A percentile compares a stretch with the other conserved stretches of the same genome.
Evolutionary conservation across 2,888 invertebrate genomes (phyloP).

Genomic region (Lasioglossum calceatum): DNA sequence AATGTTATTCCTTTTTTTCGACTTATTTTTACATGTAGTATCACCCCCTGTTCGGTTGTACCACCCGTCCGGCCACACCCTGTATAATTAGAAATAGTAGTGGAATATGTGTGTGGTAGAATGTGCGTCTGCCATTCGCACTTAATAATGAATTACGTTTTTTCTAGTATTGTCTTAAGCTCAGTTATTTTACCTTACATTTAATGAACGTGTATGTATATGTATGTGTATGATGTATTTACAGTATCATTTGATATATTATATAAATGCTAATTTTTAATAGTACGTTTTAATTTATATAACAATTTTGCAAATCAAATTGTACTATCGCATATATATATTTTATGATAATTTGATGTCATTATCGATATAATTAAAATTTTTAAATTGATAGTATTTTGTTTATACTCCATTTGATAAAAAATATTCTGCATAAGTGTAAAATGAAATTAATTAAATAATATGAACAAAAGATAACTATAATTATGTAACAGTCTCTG

Average conservation of each 20-base stretch:
- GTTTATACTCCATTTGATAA: slow-evolving; percentile 41
- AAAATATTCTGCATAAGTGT: slow-evolving; percentile 31
- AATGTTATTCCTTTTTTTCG: too few species aligned
- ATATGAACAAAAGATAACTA: slow-evolving; percentile 15
- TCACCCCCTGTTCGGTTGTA: too few species aligned
- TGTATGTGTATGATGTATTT: slow-evolving; percentile 54
- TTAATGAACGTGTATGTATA: slow-evolving; percentile 51
- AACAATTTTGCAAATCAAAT: slow-evolving; percentile 45
- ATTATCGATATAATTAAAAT: slow-evolving; percentile 43
- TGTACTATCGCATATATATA: slow-evolving; percentile 37
- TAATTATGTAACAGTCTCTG: slow-evolving; percentile 32
- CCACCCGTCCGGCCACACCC: too few species aligned
- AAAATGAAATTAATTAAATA: slow-evolving; percentile 34
- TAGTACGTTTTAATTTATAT: slow-evolving; percentile 25
- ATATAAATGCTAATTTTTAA: slow-evolving; percentile 43
- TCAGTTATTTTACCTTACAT: slow-evolving; percentile 48
- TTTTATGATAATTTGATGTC: slow-evolving; percentile 41
- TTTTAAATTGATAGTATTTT: slow-evolving; percentile 48
- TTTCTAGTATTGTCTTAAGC: slow-evolving; percentile 47
- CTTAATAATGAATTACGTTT: slow-evolving; percentile 32
- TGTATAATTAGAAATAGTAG: slow-evolving; percentile 25
- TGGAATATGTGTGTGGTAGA: slow-evolving; percentile 16
- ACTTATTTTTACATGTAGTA: too few species aligned
- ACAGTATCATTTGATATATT: slow-evolving; percentile 53
- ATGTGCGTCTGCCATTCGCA: slow-evolving; percentile 28